phyloP scores from a whole-genome alignment of 2,888 invertebrate genomes.

The Phortica magna region DNA sequence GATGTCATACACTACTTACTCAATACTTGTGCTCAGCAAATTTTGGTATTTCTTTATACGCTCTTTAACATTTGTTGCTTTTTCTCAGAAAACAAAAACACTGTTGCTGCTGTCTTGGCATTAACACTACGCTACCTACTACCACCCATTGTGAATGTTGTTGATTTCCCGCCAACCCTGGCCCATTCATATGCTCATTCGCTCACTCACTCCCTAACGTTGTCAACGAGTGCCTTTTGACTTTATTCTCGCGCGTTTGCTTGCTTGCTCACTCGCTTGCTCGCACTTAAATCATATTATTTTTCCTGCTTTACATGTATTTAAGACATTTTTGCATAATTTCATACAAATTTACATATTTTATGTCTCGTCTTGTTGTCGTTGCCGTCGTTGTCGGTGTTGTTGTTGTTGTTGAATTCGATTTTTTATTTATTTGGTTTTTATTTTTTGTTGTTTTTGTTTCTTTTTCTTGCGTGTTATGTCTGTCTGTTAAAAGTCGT shows the following conservation, averaged over 20 bases:
- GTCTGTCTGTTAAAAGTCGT: constrained; percentile 48
- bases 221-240: constrained; percentile 2
- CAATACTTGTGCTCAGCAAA: background rate
- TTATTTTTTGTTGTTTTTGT: constrained; percentile 26
- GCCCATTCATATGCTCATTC: background rate
- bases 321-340: constrained; percentile 66
- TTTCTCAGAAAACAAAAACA: background rate
- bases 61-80: constrained; percentile 26
- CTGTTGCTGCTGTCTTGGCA: background rate
- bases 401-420: constrained; percentile 47
- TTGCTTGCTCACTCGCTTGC: background rate
- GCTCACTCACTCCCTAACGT: background rate
- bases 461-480: background rate
- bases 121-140: background rate
- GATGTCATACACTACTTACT: constrained; percentile 24
- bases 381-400: background rate
- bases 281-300: constrained; percentile 13
- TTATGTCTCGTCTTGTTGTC: constrained; percentile 43
- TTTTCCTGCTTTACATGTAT: constrained; percentile 38
- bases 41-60: background rate
- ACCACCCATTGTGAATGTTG: constrained; percentile 21
- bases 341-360: constrained; percentile 65
- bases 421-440: constrained; percentile 44
- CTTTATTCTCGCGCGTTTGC: constrained; percentile 10
- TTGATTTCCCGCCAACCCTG: background rate